These are phyloP conservation scores for Psittacara wagleri DNA, from an alignment of 2,113 vertebrate species.

Conservation along the genomic window DNA sequence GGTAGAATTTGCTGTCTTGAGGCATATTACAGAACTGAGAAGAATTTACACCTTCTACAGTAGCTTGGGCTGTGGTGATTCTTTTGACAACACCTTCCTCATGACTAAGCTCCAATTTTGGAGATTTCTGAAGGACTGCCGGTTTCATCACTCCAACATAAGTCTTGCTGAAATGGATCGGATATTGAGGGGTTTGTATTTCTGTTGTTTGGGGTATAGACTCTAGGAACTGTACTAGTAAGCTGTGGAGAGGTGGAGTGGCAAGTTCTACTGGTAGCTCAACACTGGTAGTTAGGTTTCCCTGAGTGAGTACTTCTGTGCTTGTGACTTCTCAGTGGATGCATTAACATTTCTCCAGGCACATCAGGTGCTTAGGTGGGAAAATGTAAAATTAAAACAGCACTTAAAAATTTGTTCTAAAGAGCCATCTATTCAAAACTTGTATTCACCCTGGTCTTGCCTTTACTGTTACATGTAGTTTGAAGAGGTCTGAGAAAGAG, in stretches of 20 bases:
- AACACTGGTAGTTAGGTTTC: background rate
- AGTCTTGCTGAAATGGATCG: conserved; percentile 82
- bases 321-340: background rate
- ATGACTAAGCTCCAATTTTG: conserved; percentile 88
- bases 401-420: background rate
- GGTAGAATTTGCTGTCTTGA: conserved; percentile 82
- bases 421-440: background rate
- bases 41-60: conserved; percentile 87
- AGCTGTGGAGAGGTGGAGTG: background rate
- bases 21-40: conserved; percentile 75
- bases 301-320: background rate
- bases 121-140: conserved; percentile 90
- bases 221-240: background rate
- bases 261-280: background rate
- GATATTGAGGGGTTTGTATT: conserved; percentile 73
- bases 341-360: background rate
- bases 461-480: background rate
- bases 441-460: background rate
- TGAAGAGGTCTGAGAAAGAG: background rate
- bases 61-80: conserved; percentile 73
- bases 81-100: conserved; percentile 75
- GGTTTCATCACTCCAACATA: conserved; percentile 74
- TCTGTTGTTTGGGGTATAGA: background rate
- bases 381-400: background rate
- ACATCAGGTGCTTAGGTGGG: background rate